phyloP scores from a whole-genome alignment of 1,140 invertebrate genomes.

The Temnothorax curvispinosus region DNA sequence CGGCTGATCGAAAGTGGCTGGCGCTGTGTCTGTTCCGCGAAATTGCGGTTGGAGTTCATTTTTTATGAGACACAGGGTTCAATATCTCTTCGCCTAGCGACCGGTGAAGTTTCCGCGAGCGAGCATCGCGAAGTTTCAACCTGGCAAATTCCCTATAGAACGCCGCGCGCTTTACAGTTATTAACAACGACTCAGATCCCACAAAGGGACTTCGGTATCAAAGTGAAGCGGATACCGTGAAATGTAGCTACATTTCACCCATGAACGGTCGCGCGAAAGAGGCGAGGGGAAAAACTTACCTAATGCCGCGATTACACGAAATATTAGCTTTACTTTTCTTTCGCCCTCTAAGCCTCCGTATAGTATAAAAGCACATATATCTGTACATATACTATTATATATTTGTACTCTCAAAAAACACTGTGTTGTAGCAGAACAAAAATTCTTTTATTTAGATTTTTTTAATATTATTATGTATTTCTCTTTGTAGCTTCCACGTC shows the following conservation, averaged over 20 bases:
- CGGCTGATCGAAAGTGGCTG: slow-evolving; percentile 35
- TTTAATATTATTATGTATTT: not conserved
- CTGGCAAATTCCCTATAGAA: slow-evolving; percentile 3
- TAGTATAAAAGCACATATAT: not conserved
- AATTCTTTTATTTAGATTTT: not conserved
- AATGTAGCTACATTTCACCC: not conserved
- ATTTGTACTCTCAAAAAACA: not conserved
- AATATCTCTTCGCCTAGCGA: slow-evolving; percentile 46
- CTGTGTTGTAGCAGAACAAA: not conserved
- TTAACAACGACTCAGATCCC: slow-evolving; percentile 32
- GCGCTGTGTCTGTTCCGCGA: slow-evolving; percentile 23
- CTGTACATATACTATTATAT: no score
- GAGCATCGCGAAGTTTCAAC: slow-evolving; percentile 17
- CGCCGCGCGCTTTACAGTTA: slow-evolving; percentile 8
- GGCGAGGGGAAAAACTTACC: not conserved
- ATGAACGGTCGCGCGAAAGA: not conserved
- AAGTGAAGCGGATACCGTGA: not conserved
- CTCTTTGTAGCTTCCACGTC: not conserved
- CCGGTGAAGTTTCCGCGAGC: not conserved
- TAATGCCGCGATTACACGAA: slow-evolving; percentile 12
- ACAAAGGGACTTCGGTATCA: slow-evolving; percentile 35
- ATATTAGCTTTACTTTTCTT: not conserved
- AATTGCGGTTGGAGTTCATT: slow-evolving; percentile 43
- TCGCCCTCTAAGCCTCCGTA: no score
- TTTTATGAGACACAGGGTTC: slow-evolving; percentile 49